These are phyloP conservation scores for Casuarius casuarius DNA, from an alignment of 2,113 vertebrate genomes.

Conservation along the genomic window DNA sequence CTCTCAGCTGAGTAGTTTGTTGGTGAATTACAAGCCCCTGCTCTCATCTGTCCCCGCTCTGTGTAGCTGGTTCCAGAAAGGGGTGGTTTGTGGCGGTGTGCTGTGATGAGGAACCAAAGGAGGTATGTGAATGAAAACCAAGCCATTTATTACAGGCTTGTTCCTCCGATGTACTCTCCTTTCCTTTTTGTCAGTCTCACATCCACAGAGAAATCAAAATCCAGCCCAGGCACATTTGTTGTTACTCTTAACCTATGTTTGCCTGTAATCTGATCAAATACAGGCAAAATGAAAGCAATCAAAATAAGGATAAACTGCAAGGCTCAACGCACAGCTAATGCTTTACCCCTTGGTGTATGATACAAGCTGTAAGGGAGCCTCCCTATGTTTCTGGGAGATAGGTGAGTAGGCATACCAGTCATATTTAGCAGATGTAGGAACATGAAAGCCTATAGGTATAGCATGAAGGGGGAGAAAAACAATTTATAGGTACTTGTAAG, in stretches of 20 bases:
- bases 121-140: background rate
- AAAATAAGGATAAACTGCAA: background rate
- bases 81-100: background rate
- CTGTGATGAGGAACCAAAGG: background rate
- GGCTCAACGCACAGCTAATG: background rate
- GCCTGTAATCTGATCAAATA: background rate
- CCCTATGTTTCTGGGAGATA: background rate
- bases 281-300: background rate
- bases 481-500: slow-evolving; percentile 69
- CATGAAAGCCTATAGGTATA: slow-evolving; percentile 67
- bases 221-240: background rate
- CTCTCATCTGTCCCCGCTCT: background rate
- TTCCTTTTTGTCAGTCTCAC: background rate
- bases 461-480: slow-evolving; percentile 58
- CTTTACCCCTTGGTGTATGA: background rate
- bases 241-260: background rate
- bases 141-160: background rate
- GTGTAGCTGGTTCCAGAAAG: background rate
- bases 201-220: background rate
- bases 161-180: background rate
- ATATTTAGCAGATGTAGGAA: slow-evolving; percentile 65
- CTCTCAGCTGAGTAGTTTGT: background rate
- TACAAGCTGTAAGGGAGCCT: slow-evolving; percentile 28
- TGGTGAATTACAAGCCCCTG: background rate
- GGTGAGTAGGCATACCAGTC: slow-evolving; percentile 47